phyloP scores from a whole-genome alignment of 92 coral and sea anemone genomes.

The Phenganax stokvisi region DNA sequence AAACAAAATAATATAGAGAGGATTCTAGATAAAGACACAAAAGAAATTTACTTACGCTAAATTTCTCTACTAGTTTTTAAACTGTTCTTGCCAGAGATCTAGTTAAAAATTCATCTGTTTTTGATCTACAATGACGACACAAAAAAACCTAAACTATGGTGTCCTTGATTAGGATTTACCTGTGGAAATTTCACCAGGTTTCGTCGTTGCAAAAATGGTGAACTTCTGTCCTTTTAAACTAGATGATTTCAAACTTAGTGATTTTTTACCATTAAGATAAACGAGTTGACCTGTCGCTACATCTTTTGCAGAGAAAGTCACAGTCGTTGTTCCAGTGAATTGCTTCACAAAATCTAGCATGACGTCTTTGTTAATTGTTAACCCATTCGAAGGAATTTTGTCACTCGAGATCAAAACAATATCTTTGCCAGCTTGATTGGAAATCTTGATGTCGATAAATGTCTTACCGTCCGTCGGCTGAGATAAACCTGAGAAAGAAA shows the following conservation, averaged over 20 bases:
- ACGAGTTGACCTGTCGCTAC: constrained; percentile 20
- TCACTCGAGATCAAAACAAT: constrained; percentile 52
- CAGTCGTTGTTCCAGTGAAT: not conserved
- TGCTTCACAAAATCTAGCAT: constrained; percentile 23
- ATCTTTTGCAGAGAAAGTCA: constrained; percentile 30
- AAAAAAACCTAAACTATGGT: too few species aligned
- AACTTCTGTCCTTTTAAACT: constrained; percentile 15
- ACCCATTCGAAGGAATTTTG: constrained; percentile 42
- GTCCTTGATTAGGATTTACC: not conserved
- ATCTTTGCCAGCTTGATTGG: constrained; percentile 55
- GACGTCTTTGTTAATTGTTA: constrained; percentile 41
- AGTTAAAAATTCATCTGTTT: too few species aligned
- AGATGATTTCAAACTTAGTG: constrained; percentile 7
- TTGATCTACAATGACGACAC: too few species aligned
- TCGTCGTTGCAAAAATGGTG: constrained; percentile 14
- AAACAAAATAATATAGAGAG: constrained; percentile 46
- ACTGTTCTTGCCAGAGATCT: too few species aligned
- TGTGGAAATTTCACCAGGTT: not conserved
- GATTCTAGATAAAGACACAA: constrained; percentile 1
- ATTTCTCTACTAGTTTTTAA: not conserved
- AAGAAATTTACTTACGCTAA: not conserved
- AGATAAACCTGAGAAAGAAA: constrained; percentile 49
- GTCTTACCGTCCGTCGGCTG: constrained; percentile 39
- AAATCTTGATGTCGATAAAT: constrained; percentile 49
- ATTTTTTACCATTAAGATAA: constrained; percentile 17